Conservation (phyloP, 2,888 invertebrate species). For the Eupithecia insigniata region DNA sequence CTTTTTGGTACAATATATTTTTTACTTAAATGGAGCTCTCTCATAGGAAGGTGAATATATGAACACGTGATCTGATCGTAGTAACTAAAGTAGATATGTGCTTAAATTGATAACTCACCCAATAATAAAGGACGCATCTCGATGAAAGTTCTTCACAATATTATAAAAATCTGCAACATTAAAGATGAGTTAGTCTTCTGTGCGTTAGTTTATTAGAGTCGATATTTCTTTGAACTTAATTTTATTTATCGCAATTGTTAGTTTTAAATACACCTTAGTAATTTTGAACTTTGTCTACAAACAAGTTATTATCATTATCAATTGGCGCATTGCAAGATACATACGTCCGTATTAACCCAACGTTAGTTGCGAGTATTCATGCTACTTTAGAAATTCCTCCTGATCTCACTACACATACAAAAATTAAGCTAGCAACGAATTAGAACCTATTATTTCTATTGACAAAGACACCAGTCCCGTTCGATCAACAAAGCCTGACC, state of each 20-base stretch:
- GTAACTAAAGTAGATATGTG: neutral
- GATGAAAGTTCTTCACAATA: conserved; percentile 18
- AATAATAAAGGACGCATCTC: conserved; percentile 59
- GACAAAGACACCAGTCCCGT: conserved; percentile 50
- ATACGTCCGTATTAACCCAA: neutral
- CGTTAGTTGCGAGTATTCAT: neutral
- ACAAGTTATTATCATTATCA: neutral
- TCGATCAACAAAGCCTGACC: conserved; percentile 62
- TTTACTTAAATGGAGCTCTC: no score
- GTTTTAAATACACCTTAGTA: neutral
- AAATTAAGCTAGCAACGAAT: neutral
- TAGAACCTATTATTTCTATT: conserved; percentile 36
- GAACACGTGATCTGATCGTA: no score
- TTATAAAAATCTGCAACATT: conserved; percentile 29
- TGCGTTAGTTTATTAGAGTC: neutral
- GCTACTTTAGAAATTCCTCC: neutral
- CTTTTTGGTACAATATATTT: no score
- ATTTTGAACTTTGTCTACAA: neutral
- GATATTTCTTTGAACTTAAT: neutral
- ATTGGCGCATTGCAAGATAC: neutral
- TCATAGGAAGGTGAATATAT: no score
- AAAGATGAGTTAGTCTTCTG: neutral
- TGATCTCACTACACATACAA: neutral
- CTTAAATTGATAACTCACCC: conserved; percentile 52
- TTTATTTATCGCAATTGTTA: neutral